Evolutionary conservation across 2,113 vertebrate genomes (phyloP), one percentile per base, ranked within the genome.

Genomic region (Pongo abelii): DNA sequence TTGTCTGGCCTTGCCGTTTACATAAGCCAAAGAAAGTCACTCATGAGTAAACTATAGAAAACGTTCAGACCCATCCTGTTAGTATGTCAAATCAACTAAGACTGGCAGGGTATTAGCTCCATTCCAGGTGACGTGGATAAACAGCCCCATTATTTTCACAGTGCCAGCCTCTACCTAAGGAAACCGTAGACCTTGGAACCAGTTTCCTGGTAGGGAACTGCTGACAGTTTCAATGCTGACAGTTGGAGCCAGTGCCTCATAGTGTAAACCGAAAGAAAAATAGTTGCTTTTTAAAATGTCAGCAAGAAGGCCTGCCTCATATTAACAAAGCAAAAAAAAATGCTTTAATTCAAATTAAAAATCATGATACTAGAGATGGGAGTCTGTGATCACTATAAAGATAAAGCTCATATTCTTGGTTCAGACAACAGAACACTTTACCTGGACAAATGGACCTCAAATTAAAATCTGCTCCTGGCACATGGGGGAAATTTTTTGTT

Each of bases 271-370:
- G 17, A 85, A 93, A 97, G 43, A 55, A 67, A 91, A 97, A 69
- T 23, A n/a, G 40, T 20, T 79, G 52, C 81, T 95, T 89, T 55
- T 40, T 52, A 92, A 91, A 94, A 72, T 23, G 9, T 89, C 74
- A 90, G 38, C 4, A 30, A 93, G 57, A 84, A 91, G 48, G 23
- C 43, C 64, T 78, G 38, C 57, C 40, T 96, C 32, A 8, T n/a
- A 46, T 93, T 87, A 83, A 77, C 13, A 86, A 86, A 75, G 57
- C 48, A 83, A 93, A 86, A 69, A 86, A 55, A 95, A 50, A 25
- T 55, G 43, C 77, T 89, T 43, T 38, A 40, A 38, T 78, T 86
- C 90, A 93, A 86, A 77, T 95, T 74, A 64, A 89, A 89, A 91
- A 55, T 10, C 10, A 40, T 46, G 8, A 6, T 64, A 43, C 9